Evolutionary conservation across 2,888 invertebrate species (phyloP).

Genomic region (Drosophila trichaetosa): DNA sequence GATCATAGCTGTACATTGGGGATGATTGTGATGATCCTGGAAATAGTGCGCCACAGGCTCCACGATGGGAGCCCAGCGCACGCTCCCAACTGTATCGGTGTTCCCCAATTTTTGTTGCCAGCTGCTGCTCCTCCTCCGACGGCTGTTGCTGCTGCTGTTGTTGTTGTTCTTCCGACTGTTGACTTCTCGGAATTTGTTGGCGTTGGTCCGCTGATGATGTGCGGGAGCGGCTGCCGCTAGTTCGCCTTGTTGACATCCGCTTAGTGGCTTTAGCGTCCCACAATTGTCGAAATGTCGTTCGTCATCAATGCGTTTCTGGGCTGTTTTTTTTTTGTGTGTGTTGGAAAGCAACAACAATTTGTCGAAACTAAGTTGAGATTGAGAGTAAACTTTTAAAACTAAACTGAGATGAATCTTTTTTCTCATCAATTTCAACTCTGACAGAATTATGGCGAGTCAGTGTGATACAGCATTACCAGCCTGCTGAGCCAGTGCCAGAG

Average conservation of each 20-base stretch:
- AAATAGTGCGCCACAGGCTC: conserved; percentile 46
- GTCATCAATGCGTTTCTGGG: conserved; percentile 52
- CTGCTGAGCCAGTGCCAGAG: conserved; percentile 40
- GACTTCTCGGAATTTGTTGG: conserved; percentile 35
- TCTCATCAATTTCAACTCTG: conserved; percentile 46
- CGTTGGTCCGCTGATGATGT: conserved; percentile 44
- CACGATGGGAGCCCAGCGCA: conserved; percentile 48
- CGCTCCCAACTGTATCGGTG: conserved; percentile 59
- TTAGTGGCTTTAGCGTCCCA: conserved; percentile 43
- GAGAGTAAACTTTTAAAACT: conserved; percentile 74
- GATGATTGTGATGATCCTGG: conserved; percentile 34
- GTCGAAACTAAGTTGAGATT: conserved; percentile 63
- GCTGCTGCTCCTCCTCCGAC: conserved; percentile 17
- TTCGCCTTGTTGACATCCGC: conserved; percentile 65
- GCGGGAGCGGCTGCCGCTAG: conserved; percentile 58
- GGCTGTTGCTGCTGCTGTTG: conserved; percentile 35
- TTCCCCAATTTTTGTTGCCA: conserved; percentile 47
- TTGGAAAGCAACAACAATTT: conserved; percentile 70
- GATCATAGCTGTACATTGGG: conserved; percentile 48
- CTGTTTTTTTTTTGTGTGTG: conserved; percentile 35
- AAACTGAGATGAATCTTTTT: conserved; percentile 61
- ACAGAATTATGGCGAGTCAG: conserved; percentile 41
- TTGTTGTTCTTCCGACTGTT: conserved; percentile 28
- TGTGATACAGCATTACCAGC: conserved; percentile 32
- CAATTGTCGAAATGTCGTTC: conserved; percentile 39